Percentiles rank a stretch among this genome's conserved stretches.
These are phyloP conservation scores for Orientallactaga sibirica DNA, from an alignment of 2,797 vertebrate genomes.

Conservation along the genomic window DNA sequence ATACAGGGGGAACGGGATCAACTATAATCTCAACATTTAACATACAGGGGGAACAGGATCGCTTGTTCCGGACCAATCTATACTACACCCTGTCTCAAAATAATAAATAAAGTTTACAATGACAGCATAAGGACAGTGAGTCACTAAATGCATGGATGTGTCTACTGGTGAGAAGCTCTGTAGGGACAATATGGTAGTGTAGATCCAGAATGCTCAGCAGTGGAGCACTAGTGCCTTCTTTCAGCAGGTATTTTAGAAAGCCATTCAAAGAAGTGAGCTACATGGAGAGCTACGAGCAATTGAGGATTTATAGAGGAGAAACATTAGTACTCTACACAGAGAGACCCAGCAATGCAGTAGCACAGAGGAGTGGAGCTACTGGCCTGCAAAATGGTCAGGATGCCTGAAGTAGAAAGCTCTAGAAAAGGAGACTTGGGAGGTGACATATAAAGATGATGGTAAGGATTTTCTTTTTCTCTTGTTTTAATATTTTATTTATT, in stretches of 20 bases:
- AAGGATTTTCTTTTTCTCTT: no score
- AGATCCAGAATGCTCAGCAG: background rate
- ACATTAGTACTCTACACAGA: background rate
- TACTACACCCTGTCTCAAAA: background rate
- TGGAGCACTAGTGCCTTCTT: background rate
- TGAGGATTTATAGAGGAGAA: conserved; percentile 11
- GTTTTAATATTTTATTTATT: no score
- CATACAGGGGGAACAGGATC: background rate
- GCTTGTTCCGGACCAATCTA: background rate
- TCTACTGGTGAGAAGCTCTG: background rate
- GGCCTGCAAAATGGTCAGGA: background rate
- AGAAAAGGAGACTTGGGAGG: background rate
- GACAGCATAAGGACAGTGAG: background rate
- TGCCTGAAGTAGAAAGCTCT: background rate
- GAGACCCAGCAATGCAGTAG: background rate
- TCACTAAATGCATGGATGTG: background rate
- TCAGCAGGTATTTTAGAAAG: background rate
- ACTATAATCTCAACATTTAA: background rate
- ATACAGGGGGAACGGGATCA: background rate
- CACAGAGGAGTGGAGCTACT: background rate
- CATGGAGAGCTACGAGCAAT: background rate
- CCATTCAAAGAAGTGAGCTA: background rate
- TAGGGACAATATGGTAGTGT: background rate
- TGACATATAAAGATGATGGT: no score
- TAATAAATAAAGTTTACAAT: background rate